These are phyloP conservation scores for Rapana venosa DNA, from an alignment of 2,888 invertebrate genomes.

Conservation along the genomic window DNA sequence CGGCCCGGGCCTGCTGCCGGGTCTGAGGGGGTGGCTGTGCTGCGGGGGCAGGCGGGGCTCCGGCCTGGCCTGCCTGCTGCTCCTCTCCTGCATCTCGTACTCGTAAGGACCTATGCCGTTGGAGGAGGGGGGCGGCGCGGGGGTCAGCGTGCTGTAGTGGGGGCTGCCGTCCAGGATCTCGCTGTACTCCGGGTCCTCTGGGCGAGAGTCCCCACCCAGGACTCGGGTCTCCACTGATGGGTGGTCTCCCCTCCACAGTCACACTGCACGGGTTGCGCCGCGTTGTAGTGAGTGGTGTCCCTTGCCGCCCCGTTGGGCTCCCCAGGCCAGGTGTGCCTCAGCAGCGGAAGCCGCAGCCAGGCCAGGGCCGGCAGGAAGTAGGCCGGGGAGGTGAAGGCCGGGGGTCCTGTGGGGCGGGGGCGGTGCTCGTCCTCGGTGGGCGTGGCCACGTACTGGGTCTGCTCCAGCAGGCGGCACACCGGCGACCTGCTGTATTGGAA, in stretches of 20 bases:
- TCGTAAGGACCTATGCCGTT: not conserved
- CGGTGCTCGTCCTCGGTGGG: conserved; percentile 33
- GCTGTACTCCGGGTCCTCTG: conserved; percentile 27
- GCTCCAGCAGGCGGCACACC: conserved; percentile 43
- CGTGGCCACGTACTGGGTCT: conserved; percentile 43
- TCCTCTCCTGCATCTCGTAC: conserved; percentile 9
- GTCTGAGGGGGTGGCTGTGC: not conserved
- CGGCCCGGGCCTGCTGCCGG: not conserved
- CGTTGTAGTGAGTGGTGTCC: conserved; percentile 19
- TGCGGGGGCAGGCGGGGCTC: not conserved
- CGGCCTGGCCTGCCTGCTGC: not conserved
- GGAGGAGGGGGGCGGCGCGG: not conserved
- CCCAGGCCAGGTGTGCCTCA: conserved; percentile 35
- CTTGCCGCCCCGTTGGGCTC: not conserved
- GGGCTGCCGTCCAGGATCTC: conserved; percentile 29
- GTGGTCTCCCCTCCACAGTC: conserved; percentile 30
- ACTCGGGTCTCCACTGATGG: conserved; percentile 21
- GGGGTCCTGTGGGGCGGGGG: conserved; percentile 28
- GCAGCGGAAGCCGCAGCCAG: conserved; percentile 38
- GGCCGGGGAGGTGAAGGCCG: conserved; percentile 40
- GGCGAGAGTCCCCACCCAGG: no score
- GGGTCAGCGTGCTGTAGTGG: conserved; percentile 28
- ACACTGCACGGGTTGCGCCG: not conserved
- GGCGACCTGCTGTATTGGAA: conserved; percentile 35
- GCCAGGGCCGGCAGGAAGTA: conserved; percentile 44